These are phyloP conservation scores for Camponotus floridanus DNA, from an alignment of 1,140 invertebrate genomes.

Conservation along the genomic window DNA sequence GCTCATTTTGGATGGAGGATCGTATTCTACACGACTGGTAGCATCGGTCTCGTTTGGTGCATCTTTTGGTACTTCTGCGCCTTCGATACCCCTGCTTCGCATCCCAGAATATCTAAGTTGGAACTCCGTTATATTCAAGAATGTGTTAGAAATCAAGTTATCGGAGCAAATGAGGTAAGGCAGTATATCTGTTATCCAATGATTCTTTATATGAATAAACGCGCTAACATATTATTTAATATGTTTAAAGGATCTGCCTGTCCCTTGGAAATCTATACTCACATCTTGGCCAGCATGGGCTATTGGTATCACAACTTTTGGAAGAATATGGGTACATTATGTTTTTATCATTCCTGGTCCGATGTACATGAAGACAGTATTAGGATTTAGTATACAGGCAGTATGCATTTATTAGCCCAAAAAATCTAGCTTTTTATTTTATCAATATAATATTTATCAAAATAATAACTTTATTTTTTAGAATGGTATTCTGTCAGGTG, in stretches of 20 bases:
- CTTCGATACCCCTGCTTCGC: conserved; percentile 91
- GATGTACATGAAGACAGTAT: conserved; percentile 90
- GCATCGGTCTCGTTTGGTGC: conserved; percentile 89
- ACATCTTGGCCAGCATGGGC: conserved; percentile 93
- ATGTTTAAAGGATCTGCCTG: conserved; percentile 81
- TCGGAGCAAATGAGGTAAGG: conserved; percentile 83
- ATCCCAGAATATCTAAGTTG: conserved; percentile 90
- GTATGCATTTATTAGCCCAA: conserved; percentile 78
- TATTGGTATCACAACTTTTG: conserved; percentile 91
- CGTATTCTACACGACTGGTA: conserved; percentile 91
- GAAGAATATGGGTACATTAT: conserved; percentile 91
- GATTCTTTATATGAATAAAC: not conserved
- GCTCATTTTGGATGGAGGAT: conserved; percentile 89
- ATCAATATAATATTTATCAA: not conserved
- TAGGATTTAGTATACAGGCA: conserved; percentile 90
- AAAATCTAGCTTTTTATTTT: not conserved
- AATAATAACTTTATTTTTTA: conserved; percentile 78
- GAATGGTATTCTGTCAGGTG: conserved; percentile 90
- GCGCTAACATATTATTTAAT: conserved; percentile 35
- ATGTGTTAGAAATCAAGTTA: conserved; percentile 86
- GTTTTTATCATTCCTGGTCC: conserved; percentile 90
- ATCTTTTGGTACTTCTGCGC: conserved; percentile 91
- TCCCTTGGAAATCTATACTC: conserved; percentile 93
- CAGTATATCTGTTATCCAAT: not conserved
- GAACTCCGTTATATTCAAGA: conserved; percentile 91